Conservation (phyloP, 2,113 vertebrate species). For the Sinocyclocheilus rhinocerous region DNA sequence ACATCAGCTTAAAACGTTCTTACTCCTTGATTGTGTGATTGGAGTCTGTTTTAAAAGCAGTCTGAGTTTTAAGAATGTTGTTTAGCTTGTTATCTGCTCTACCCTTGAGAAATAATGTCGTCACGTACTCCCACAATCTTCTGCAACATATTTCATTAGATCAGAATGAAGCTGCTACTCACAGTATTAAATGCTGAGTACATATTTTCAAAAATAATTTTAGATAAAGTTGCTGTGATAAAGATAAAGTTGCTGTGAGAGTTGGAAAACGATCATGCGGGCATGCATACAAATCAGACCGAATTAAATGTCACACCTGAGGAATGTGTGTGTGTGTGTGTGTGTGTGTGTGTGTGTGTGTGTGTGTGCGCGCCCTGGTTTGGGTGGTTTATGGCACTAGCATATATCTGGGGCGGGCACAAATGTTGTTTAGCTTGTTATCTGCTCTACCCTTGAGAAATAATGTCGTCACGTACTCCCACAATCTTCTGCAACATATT, state of each 20-base stretch:
- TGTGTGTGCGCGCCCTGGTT: too few relatives aligned
- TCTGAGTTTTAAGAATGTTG: background rate
- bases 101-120: background rate
- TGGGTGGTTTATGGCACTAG: too few relatives aligned
- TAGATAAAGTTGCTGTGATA: too few relatives aligned
- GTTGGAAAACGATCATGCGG: background rate
- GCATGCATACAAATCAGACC: background rate
- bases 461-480: too few relatives aligned
- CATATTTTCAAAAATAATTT: background rate
- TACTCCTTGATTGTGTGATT: background rate
- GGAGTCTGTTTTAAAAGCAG: background rate
- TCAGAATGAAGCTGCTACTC: background rate
- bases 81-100: background rate
- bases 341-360: too few relatives aligned
- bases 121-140: background rate
- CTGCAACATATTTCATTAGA: background rate
- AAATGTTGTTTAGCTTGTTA: slow-evolving; percentile 9
- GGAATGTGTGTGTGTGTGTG: background rate
- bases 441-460: background rate
- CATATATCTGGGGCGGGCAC: too few relatives aligned
- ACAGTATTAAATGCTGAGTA: background rate
- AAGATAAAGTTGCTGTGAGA: background rate
- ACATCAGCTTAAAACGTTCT: background rate
- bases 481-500: background rate
- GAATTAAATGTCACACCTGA: background rate